Conservation (phyloP, 2,113 vertebrate genomes). For the Panthera uncia region DNA sequence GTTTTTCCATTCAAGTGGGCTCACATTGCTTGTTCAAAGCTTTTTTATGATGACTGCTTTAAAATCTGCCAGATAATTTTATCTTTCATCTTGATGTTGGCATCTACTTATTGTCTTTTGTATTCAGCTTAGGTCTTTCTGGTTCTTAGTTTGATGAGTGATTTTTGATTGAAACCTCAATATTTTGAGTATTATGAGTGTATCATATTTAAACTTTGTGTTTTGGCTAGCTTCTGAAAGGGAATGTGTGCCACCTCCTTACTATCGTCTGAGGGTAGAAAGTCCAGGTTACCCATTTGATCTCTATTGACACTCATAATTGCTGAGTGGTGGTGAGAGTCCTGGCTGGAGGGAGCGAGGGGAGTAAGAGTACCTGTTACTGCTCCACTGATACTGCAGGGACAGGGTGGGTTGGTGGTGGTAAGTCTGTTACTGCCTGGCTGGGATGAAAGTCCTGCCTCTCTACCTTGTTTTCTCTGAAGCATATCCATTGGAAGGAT, state of each 20-base stretch:
- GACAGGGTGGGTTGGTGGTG: neutral
- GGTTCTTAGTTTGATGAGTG: neutral
- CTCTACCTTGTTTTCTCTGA: neutral
- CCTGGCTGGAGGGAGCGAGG: neutral
- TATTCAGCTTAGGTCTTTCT: conserved; percentile 4
- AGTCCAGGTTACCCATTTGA: neutral
- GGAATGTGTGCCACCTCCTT: neutral
- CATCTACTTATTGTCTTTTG: neutral
- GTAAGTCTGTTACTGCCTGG: neutral
- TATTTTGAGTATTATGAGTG: neutral
- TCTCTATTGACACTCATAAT: neutral
- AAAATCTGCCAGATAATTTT: neutral
- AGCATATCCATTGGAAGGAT: neutral
- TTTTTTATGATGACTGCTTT: conserved; percentile 12
- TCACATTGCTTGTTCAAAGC: neutral
- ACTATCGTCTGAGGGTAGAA: neutral
- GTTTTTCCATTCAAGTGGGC: neutral
- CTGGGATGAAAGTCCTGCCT: neutral
- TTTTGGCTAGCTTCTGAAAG: neutral
- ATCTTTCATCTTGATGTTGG: neutral
- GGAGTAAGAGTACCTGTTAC: neutral
- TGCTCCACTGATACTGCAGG: neutral
- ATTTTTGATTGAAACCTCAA: conserved; percentile 8
- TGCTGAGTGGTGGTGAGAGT: neutral
- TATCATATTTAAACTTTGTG: neutral